Evolutionary conservation across 1,140 invertebrate species (phyloP).

Genomic region (Drosophila biarmipes): DNA sequence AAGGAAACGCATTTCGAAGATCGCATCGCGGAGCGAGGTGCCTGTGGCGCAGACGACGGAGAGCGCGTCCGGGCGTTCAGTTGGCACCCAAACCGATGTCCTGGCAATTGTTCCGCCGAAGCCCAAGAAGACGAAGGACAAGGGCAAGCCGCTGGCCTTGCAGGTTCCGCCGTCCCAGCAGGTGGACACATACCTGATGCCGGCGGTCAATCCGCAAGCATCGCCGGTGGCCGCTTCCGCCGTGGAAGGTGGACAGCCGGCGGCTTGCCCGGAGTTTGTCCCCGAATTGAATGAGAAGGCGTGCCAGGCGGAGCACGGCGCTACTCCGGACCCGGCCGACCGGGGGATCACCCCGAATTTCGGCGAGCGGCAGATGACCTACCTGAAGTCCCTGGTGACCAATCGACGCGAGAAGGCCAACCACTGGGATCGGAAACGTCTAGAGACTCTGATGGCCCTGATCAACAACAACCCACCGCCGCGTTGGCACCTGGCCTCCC

Average conservation of each 20-base stretch:
- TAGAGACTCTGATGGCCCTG: background rate
- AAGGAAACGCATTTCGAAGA: conserved; percentile 17
- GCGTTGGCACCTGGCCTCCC: conserved; percentile 7
- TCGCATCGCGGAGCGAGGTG: background rate
- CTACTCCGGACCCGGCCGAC: background rate
- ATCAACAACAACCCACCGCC: conserved; percentile 33
- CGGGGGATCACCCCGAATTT: background rate
- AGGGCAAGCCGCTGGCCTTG: background rate
- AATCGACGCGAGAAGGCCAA: conserved; percentile 6
- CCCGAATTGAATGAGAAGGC: conserved; percentile 10
- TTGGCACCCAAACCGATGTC: conserved; percentile 14
- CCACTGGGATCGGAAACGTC: background rate
- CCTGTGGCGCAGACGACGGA: no score
- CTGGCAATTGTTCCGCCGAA: background rate
- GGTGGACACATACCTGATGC: background rate
- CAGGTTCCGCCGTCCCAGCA: no score
- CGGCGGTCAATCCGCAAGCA: background rate
- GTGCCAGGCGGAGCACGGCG: background rate
- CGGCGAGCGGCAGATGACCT: background rate
- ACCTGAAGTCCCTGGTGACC: conserved; percentile 1
- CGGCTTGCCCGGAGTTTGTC: background rate
- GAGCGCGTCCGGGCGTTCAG: background rate
- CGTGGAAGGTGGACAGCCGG: background rate
- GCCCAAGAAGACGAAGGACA: background rate
- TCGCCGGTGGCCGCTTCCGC: background rate